Evolutionary conservation across 1,140 invertebrate genomes (phyloP).

Genomic region (Brachionus plicatilis): DNA sequence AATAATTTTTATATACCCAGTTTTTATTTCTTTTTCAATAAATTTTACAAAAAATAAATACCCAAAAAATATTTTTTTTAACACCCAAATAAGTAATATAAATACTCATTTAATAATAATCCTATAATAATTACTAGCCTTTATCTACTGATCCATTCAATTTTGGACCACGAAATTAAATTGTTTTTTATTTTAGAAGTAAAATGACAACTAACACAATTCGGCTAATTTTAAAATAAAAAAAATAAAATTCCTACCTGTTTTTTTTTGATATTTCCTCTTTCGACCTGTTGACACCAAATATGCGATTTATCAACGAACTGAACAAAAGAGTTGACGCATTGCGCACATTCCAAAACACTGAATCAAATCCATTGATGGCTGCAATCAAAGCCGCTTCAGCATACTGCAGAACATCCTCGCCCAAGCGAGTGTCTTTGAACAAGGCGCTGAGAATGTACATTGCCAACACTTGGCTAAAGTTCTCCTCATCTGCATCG

Average conservation of each 20-base stretch:
- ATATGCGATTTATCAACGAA: conserved; percentile 75
- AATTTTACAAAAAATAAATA: too few species aligned
- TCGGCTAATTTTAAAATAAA: background rate
- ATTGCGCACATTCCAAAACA: conserved; percentile 72
- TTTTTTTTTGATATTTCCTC: conserved; percentile 69
- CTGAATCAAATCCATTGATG: conserved; percentile 67
- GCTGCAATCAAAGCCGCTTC: conserved; percentile 67
- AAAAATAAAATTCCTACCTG: conserved; percentile 52
- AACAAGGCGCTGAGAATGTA: conserved; percentile 78
- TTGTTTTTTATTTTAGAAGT: too few species aligned
- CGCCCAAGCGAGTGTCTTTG: conserved; percentile 68
- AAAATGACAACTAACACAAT: background rate
- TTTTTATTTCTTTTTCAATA: too few species aligned
- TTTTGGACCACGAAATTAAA: too few species aligned
- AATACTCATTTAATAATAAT: too few species aligned
- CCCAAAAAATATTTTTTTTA: too few species aligned
- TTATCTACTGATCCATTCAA: too few species aligned
- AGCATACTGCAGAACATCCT: conserved; percentile 67
- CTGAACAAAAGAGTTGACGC: conserved; percentile 76
- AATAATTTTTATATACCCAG: too few species aligned
- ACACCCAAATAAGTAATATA: too few species aligned
- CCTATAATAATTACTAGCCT: too few species aligned
- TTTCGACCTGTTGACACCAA: conserved; percentile 75
- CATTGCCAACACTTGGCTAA: conserved; percentile 65
- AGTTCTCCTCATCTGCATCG: conserved; percentile 40